Conservation (phyloP, 2,113 vertebrate genomes). For the Jacana jacana region DNA sequence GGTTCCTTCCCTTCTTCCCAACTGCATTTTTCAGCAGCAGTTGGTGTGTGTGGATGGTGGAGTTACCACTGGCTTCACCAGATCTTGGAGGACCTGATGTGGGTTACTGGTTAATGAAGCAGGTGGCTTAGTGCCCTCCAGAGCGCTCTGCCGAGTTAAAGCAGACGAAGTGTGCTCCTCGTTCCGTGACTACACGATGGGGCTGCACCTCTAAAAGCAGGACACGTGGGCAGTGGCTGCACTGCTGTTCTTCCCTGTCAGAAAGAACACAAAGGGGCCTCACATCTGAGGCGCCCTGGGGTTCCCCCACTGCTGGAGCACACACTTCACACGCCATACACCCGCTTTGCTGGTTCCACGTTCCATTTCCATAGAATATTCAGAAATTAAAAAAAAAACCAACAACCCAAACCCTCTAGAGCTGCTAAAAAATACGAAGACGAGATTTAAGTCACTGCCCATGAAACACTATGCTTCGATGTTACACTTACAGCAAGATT, state of each 20-base stretch:
- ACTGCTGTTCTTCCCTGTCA: background rate
- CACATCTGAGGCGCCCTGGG: background rate
- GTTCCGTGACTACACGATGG: background rate
- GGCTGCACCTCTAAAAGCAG: background rate
- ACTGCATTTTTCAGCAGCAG: background rate
- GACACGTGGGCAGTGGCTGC: background rate
- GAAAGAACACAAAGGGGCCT: background rate
- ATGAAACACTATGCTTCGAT: background rate
- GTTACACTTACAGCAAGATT: background rate
- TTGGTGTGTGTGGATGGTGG: background rate
- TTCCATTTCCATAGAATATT: background rate
- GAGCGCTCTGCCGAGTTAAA: background rate
- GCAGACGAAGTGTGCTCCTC: background rate
- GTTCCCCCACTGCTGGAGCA: slow-evolving; percentile 8
- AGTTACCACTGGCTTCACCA: background rate
- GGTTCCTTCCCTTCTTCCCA: background rate
- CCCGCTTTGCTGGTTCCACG: background rate
- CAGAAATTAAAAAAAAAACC: background rate
- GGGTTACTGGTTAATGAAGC: background rate
- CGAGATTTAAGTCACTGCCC: background rate
- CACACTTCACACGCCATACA: background rate
- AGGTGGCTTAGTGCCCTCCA: background rate
- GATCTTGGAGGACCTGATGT: background rate
- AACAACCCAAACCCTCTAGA: background rate
- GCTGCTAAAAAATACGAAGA: background rate